Conservation (phyloP, 2,888 invertebrate genomes). For the Microchrysa polita region DNA sequence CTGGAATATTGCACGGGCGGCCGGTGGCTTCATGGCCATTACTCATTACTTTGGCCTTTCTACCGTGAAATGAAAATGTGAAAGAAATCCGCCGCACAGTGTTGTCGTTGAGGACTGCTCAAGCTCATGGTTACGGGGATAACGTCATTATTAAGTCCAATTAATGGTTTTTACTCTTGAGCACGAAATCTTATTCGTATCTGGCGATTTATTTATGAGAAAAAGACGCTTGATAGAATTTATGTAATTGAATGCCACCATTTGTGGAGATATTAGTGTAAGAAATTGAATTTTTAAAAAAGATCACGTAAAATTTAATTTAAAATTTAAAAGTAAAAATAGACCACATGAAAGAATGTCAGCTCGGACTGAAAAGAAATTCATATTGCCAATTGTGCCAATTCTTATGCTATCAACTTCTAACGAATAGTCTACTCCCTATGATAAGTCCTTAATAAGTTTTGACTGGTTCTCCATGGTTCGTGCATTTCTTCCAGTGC, state of each 20-base stretch:
- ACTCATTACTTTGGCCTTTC: conserved; percentile 14
- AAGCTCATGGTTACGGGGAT: not conserved
- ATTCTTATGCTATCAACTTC: no score
- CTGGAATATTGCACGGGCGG: not conserved
- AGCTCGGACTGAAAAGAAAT: no score
- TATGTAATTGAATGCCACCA: not conserved
- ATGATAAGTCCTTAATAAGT: no score
- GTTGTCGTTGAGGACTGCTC: conserved; percentile 14
- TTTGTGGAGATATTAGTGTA: not conserved
- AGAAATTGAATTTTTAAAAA: not conserved
- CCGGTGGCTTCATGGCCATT: no score
- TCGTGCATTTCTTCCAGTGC: no score
- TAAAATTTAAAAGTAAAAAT: no score
- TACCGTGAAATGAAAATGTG: not conserved
- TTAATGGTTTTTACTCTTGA: conserved; percentile 32
- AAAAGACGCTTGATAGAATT: not conserved
- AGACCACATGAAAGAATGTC: no score
- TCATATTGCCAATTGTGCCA: no score
- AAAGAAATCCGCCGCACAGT: conserved; percentile 12
- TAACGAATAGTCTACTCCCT: no score
- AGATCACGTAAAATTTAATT: no score
- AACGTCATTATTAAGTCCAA: conserved; percentile 33
- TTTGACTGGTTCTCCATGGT: no score
- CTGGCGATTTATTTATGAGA: conserved; percentile 17
- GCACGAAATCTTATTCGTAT: conserved; percentile 24